Conservation (phyloP, 2,888 invertebrate species). For the Pherbina coryleti region DNA sequence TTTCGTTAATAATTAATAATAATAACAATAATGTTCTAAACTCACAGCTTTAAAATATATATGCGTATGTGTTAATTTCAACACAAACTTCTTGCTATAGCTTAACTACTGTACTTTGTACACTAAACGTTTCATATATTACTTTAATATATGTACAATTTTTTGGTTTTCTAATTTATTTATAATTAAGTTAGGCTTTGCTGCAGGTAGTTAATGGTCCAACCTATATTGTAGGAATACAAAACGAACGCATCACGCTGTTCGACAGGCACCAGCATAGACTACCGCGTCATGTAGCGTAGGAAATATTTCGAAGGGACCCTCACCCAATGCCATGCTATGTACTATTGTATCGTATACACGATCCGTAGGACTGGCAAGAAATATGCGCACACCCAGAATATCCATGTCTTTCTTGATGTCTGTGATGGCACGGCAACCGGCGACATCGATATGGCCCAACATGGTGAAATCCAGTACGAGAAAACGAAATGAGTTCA, state of each 20-base stretch:
- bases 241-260: slow-evolving; percentile 53
- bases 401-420: slow-evolving; percentile 72
- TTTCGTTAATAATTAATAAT: not conserved
- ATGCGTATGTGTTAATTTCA: not conserved
- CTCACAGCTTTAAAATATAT: slow-evolving; percentile 18
- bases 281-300: slow-evolving; percentile 77
- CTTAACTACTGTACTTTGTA: slow-evolving; percentile 20
- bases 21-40: not conserved
- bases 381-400: slow-evolving; percentile 72
- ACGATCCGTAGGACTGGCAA: slow-evolving; percentile 72
- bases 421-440: slow-evolving; percentile 72
- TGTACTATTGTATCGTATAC: slow-evolving; percentile 66
- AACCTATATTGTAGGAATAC: not conserved
- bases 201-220: too few relatives aligned
- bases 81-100: not conserved
- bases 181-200: not conserved
- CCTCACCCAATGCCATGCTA: slow-evolving; percentile 65
- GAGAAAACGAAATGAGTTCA: slow-evolving; percentile 58
- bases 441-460: slow-evolving; percentile 76
- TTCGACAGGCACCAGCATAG: slow-evolving; percentile 66
- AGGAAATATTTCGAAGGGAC: slow-evolving; percentile 72
- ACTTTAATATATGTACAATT: slow-evolving; percentile 10
- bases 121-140: not conserved
- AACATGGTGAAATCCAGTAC: slow-evolving; percentile 77
- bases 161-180: not conserved